Conservation (phyloP, 2,888 invertebrate genomes). For the Tineola bisselliella region DNA sequence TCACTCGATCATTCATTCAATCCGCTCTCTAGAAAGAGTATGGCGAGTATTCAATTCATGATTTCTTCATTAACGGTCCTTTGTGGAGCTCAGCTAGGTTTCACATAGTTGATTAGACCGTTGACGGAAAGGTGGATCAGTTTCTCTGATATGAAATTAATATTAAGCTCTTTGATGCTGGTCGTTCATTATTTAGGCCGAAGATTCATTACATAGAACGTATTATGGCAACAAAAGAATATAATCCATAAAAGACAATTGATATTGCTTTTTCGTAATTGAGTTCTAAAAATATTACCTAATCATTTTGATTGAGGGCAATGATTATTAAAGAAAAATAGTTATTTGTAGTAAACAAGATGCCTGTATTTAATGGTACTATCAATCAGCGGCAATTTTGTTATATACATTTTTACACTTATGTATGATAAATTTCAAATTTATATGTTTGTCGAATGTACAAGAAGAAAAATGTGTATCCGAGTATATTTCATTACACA, state of each 20-base stretch:
- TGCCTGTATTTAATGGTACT: too few relatives aligned
- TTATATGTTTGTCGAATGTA: too few relatives aligned
- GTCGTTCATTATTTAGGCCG: background rate
- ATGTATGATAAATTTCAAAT: too few relatives aligned
- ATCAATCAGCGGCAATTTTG: too few relatives aligned
- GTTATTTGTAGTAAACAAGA: too few relatives aligned
- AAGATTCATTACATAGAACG: background rate
- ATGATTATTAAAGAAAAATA: too few relatives aligned
- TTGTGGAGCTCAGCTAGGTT: constrained; percentile 29
- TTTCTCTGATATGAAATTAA: background rate
- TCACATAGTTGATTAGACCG: background rate
- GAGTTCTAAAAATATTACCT: background rate
- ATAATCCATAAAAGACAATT: background rate
- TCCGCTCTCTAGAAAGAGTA: background rate
- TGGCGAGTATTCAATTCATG: constrained; percentile 29
- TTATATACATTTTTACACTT: too few relatives aligned
- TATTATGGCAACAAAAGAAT: background rate
- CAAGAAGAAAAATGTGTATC: background rate
- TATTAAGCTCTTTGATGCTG: background rate
- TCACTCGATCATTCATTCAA: constrained; percentile 37
- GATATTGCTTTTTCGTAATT: background rate
- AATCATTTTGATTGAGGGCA: background rate
- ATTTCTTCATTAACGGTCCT: constrained; percentile 57
- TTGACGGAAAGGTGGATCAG: background rate
- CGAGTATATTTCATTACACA: background rate